These are phyloP conservation scores for Schlechtendalia chinensis DNA, from an alignment of 1,140 invertebrate species.

Conservation along the genomic window DNA sequence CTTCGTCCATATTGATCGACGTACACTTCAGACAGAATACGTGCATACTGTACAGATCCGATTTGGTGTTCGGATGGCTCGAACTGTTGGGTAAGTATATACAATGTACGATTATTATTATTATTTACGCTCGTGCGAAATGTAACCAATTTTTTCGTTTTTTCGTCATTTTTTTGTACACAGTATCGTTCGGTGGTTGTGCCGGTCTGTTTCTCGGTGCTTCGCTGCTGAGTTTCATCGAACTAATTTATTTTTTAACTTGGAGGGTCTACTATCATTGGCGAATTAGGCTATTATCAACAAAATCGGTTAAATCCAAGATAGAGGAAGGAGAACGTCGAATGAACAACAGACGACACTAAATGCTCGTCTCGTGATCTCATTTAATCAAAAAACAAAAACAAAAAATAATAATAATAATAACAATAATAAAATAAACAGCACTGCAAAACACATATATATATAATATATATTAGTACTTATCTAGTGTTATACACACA, in stretches of 20 bases:
- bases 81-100: constrained; percentile 53
- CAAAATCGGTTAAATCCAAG: background rate
- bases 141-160: too few species aligned
- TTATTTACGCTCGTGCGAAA: too few species aligned
- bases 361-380: background rate
- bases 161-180: too few species aligned
- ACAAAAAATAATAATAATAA: too few species aligned
- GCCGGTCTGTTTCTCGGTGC: constrained; percentile 75
- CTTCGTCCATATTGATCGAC: constrained; percentile 51
- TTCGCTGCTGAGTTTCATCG: constrained; percentile 69
- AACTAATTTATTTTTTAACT: constrained; percentile 60
- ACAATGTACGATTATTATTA: too few species aligned
- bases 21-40: constrained; percentile 52
- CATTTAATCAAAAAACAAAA: too few species aligned
- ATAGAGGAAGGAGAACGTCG: background rate
- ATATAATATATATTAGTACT: too few species aligned
- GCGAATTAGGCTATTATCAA: background rate
- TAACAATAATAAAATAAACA: too few species aligned
- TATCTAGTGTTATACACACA: too few species aligned
- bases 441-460: too few species aligned
- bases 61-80: constrained; percentile 53
- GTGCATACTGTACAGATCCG: constrained; percentile 53
- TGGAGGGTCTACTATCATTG: constrained; percentile 52
- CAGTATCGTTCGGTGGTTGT: constrained; percentile 57
- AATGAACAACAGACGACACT: background rate